Evolutionary conservation across 2,888 invertebrate genomes (phyloP).

Genomic region (Zelleria hepariella): DNA sequence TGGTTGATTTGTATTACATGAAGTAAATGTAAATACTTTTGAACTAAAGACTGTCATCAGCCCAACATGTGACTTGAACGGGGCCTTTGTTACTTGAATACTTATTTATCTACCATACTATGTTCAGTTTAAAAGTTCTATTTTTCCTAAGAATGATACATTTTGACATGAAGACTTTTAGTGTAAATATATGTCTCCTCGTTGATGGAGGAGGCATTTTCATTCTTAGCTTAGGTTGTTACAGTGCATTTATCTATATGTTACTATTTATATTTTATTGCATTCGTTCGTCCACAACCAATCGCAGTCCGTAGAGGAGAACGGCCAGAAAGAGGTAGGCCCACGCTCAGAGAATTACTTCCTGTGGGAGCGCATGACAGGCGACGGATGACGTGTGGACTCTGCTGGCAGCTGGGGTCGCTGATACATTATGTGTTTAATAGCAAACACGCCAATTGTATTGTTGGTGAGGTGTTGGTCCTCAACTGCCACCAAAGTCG

Average conservation of each 20-base stretch:
- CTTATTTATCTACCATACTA: conserved; percentile 47
- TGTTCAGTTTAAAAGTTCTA: conserved; percentile 17
- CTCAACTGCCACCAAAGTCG: not conserved
- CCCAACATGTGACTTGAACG: conserved; percentile 58
- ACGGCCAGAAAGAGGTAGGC: conserved; percentile 71
- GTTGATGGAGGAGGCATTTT: conserved; percentile 48
- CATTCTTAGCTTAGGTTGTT: conserved; percentile 60
- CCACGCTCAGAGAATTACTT: conserved; percentile 40
- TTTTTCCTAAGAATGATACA: conserved; percentile 54
- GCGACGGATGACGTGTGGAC: conserved; percentile 6
- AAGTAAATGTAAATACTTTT: conserved; percentile 68
- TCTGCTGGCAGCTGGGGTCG: conserved; percentile 1
- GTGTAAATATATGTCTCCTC: conserved; percentile 48
- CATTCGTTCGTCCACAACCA: conserved; percentile 72
- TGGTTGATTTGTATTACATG: conserved; percentile 56
- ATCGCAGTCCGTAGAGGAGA: conserved; percentile 72
- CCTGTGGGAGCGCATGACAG: conserved; percentile 35
- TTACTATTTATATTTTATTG: conserved; percentile 67
- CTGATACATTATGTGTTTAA: not conserved
- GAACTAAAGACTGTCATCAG: conserved; percentile 39
- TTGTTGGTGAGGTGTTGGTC: not conserved
- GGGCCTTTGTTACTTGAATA: conserved; percentile 61
- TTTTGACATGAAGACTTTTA: conserved; percentile 49
- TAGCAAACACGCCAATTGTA: no score
- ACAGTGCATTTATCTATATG: conserved; percentile 69